A percentile compares a stretch with the other conserved stretches of the same genome.
These are phyloP conservation scores for Perca fluviatilis DNA, from an alignment of 2,113 vertebrate species.

Conservation along the genomic window DNA sequence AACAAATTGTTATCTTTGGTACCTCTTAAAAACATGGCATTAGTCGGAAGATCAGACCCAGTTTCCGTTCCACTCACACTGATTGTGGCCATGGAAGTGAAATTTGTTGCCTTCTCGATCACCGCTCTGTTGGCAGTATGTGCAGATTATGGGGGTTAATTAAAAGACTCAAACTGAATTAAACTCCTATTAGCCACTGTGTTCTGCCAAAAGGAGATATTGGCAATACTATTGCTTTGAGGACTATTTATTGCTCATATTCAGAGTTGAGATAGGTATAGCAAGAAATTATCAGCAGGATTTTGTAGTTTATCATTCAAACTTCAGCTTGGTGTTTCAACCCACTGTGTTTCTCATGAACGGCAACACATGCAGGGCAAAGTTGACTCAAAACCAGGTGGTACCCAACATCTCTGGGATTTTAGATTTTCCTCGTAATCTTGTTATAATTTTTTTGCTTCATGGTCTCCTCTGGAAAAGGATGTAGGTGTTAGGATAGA, in stretches of 20 bases:
- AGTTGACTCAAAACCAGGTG: neutral
- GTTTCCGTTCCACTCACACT: conserved; percentile 48
- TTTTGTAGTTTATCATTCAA: neutral
- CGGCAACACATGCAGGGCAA: neutral
- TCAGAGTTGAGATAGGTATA: conserved; percentile 7
- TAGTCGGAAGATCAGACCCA: conserved; percentile 46
- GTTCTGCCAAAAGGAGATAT: conserved; percentile 32
- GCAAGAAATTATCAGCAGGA: neutral
- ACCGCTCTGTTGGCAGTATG: conserved; percentile 14
- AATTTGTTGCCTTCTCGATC: conserved; percentile 35
- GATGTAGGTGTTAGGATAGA: neutral
- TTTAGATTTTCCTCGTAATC: neutral
- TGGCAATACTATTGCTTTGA: conserved; percentile 35
- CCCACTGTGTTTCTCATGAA: neutral
- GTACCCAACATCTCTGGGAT: neutral
- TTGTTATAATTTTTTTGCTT: neutral
- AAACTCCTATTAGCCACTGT: conserved; percentile 33
- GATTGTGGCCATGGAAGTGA: conserved; percentile 39
- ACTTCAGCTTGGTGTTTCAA: neutral
- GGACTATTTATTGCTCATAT: conserved; percentile 16
- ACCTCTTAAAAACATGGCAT: conserved; percentile 56
- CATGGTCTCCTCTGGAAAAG: neutral
- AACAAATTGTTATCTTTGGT: conserved; percentile 68
- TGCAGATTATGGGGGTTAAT: conserved; percentile 52
- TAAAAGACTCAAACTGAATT: conserved; percentile 46